A percentile compares a stretch with the other conserved stretches of the same genome.
Conservation (phyloP, 1,140 invertebrate species). For the Macrosteles quadrilineatus region DNA sequence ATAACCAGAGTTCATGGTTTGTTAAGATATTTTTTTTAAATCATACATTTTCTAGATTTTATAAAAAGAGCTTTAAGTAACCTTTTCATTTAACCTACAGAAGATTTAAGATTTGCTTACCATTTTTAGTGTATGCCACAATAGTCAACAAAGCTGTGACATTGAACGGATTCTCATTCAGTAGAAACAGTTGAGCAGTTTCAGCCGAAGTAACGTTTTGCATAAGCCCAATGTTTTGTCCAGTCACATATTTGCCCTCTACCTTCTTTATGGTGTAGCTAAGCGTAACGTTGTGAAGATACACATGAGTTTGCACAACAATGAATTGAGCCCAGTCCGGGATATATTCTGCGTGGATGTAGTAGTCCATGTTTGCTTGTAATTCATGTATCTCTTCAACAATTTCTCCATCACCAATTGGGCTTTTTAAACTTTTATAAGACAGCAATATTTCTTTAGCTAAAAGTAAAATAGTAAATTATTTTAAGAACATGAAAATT, state of each 20-base stretch:
- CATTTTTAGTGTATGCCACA: conserved; percentile 55
- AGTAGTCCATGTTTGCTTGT: background rate
- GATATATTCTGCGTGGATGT: background rate
- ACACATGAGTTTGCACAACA: conserved; percentile 67
- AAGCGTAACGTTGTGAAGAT: conserved; percentile 60
- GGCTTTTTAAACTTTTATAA: conserved; percentile 1
- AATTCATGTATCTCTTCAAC: background rate
- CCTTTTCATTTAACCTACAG: background rate
- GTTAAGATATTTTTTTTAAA: no score
- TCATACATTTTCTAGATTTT: no score
- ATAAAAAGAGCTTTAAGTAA: no score
- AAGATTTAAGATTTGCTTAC: conserved; percentile 51
- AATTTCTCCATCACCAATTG: background rate
- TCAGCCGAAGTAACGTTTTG: conserved; percentile 41
- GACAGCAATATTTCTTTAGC: background rate
- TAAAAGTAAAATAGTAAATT: background rate
- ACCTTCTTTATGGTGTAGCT: conserved; percentile 52
- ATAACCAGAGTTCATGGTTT: no score
- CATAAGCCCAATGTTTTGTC: conserved; percentile 65
- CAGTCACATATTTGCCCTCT: conserved; percentile 50
- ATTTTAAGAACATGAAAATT: no score
- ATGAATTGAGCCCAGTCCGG: conserved; percentile 57
- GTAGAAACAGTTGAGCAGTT: conserved; percentile 47
- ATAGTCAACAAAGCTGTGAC: conserved; percentile 55
- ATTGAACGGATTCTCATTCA: conserved; percentile 50